Evolutionary conservation across 2,888 invertebrate species (phyloP).

Genomic region (Diarsia dahlii): DNA sequence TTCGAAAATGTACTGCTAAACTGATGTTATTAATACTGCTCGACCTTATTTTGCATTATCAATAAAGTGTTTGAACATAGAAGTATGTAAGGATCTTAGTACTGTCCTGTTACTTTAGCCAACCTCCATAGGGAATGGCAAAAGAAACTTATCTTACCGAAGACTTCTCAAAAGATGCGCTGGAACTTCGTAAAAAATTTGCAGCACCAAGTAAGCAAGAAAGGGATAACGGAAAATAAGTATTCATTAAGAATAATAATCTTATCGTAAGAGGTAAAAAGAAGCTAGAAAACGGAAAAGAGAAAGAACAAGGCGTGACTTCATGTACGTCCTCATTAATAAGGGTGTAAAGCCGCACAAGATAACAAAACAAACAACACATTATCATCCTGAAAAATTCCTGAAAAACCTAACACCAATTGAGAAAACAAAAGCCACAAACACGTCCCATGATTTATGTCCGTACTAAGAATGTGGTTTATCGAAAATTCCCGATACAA

Average conservation of each 20-base stretch:
- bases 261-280: too few relatives aligned
- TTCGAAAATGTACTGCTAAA: not conserved
- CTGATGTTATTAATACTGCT: not conserved
- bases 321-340: not conserved
- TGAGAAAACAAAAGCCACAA: conserved; percentile 53
- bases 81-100: not conserved
- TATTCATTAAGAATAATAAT: too few relatives aligned
- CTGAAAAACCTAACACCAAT: conserved; percentile 40
- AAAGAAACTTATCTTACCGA: too few relatives aligned
- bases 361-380: not conserved
- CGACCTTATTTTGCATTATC: not conserved
- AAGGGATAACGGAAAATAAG: too few relatives aligned
- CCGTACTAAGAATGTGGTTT: conserved; percentile 72
- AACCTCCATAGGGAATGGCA: not conserved
- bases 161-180: too few relatives aligned
- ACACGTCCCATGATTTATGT: conserved; percentile 62
- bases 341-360: not conserved
- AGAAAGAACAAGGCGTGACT: not conserved
- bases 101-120: not conserved
- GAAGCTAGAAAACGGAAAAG: too few relatives aligned
- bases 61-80: not conserved
- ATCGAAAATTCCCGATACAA: conserved; percentile 78
- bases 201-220: too few relatives aligned
- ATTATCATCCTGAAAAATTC: not conserved
- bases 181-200: too few relatives aligned